Percentiles rank a stretch among this genome's conserved stretches.
phyloP scores from a whole-genome alignment of 2,888 invertebrate species.

The Himalopsyche japonica region DNA sequence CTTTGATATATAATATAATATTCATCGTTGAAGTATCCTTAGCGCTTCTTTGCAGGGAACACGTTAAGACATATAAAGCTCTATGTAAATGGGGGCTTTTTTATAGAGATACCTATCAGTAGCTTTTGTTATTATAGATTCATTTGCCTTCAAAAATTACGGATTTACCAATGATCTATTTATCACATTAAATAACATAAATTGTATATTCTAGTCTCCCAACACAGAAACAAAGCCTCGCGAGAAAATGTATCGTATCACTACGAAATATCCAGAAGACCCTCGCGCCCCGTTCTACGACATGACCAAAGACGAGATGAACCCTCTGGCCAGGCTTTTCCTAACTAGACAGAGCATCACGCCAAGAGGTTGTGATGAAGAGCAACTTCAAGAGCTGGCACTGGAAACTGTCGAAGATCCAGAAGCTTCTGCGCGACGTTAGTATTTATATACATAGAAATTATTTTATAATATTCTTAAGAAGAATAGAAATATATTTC shows the following conservation, averaged over 20 bases:
- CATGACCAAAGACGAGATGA: constrained; percentile 67
- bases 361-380: constrained; percentile 73
- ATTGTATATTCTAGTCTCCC: constrained; percentile 64
- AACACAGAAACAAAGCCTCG: constrained; percentile 77
- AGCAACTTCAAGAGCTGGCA: constrained; percentile 61
- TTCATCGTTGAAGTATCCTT: no score
- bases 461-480: no score
- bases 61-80: no score
- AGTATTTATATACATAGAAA: constrained; percentile 44
- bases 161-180: no score
- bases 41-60: no score
- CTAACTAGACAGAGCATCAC: constrained; percentile 75
- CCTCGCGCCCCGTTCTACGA: constrained; percentile 92
- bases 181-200: neutral
- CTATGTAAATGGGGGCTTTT: no score
- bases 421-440: constrained; percentile 70
- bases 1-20: no score
- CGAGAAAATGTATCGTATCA: constrained; percentile 87
- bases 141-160: no score
- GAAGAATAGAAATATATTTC: no score
- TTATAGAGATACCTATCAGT: no score
- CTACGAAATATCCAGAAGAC: constrained; percentile 88
- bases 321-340: constrained; percentile 82
- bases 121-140: no score
- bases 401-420: constrained; percentile 69